These are phyloP conservation scores for Ahaetulla prasina DNA, from an alignment of 2,113 vertebrate species.

Conservation along the genomic window DNA sequence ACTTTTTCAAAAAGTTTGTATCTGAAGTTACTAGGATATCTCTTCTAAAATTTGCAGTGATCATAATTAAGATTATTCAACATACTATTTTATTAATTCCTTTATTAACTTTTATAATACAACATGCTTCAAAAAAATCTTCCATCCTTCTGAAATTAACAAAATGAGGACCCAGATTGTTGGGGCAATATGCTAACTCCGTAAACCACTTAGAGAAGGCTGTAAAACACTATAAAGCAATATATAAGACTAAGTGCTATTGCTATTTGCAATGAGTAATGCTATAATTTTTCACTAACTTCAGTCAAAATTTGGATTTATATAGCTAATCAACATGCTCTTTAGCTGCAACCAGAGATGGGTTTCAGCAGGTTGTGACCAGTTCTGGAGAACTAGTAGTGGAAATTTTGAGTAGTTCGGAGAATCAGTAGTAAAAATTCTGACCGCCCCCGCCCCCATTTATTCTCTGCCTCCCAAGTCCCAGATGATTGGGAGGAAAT, in stretches of 20 bases:
- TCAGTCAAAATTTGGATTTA: constrained; percentile 7
- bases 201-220: background rate
- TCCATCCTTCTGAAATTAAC: background rate
- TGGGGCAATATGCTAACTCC: background rate
- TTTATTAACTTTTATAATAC: background rate
- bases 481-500: no score
- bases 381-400: no score
- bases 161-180: background rate
- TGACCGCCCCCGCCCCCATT: no score
- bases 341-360: constrained; percentile 34
- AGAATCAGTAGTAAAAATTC: no score
- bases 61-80: background rate
- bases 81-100: constrained; percentile 4
- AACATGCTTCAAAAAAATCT: background rate
- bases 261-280: constrained; percentile 13
- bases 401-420: no score
- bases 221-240: background rate
- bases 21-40: background rate
- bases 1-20: background rate
- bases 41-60: background rate
- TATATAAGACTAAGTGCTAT: background rate
- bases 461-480: no score
- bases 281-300: constrained; percentile 10
- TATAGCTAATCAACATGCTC: constrained; percentile 28
- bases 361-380: no score